phyloP scores from a whole-genome alignment of 2,113 vertebrate genomes.

The Corydoras sp. region DNA sequence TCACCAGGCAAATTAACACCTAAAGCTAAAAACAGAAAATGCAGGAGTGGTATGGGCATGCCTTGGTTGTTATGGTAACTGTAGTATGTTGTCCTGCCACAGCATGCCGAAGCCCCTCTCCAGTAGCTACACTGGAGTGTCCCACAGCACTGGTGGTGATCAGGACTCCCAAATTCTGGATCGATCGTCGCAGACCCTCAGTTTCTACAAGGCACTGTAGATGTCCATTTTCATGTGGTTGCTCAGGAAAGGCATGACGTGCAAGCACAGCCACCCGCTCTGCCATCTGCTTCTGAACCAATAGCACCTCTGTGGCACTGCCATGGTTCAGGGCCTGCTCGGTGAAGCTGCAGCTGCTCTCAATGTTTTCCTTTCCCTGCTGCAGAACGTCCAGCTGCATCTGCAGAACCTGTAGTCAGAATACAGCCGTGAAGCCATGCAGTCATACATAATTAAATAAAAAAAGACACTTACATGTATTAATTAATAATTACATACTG shows the following conservation, averaged over 20 bases:
- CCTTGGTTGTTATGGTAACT: slow-evolving; percentile 88
- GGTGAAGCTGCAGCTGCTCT: slow-evolving; percentile 86
- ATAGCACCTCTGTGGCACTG: slow-evolving; percentile 81
- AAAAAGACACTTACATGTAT: too few relatives aligned
- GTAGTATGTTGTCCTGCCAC: slow-evolving; percentile 83
- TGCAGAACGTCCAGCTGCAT: slow-evolving; percentile 80
- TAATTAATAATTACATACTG: too few relatives aligned
- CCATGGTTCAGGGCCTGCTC: slow-evolving; percentile 91
- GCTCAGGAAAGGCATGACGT: slow-evolving; percentile 75
- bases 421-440: slow-evolving; percentile 16
- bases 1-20: too few relatives aligned
- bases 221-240: slow-evolving; percentile 87
- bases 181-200: slow-evolving; percentile 81
- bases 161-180: slow-evolving; percentile 87
- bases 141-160: slow-evolving; percentile 86
- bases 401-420: slow-evolving; percentile 87
- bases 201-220: slow-evolving; percentile 86
- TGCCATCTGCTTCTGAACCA: slow-evolving; percentile 92
- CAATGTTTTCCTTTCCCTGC: slow-evolving; percentile 89
- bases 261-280: slow-evolving; percentile 84
- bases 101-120: slow-evolving; percentile 85
- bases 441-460: not conserved
- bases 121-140: slow-evolving; percentile 85
- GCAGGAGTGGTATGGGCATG: too few relatives aligned
- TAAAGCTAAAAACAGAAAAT: too few relatives aligned